A percentile compares a stretch with the other conserved stretches of the same genome.
phyloP scores from a whole-genome alignment of 2,888 invertebrate genomes.

The Caenorhabditis uteleia region DNA sequence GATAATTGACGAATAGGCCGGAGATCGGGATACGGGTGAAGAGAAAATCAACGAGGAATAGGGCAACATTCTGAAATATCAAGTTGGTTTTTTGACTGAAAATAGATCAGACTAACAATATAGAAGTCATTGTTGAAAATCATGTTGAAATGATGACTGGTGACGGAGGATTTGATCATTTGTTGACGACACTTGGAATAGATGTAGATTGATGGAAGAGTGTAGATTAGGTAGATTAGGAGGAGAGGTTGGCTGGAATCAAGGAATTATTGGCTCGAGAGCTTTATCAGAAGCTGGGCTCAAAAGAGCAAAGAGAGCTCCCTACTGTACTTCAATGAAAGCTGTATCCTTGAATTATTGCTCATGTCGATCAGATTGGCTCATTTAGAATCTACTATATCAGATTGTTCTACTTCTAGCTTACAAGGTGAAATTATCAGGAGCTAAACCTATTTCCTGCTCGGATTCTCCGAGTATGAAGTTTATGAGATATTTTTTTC shows the following conservation, averaged over 20 bases:
- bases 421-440: no score
- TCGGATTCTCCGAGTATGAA: no score
- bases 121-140: slow-evolving; percentile 26
- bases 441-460: no score
- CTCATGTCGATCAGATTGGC: no score
- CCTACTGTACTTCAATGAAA: no score
- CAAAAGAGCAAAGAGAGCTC: no score
- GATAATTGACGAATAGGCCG: slow-evolving; percentile 15
- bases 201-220: slow-evolving; percentile 18
- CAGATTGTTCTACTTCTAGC: no score
- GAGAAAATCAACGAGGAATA: slow-evolving; percentile 20
- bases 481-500: no score
- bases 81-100: not conserved
- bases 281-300: not conserved
- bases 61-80: slow-evolving; percentile 15
- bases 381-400: no score
- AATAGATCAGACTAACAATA: slow-evolving; percentile 9
- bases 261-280: not conserved
- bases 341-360: no score
- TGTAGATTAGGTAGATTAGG: slow-evolving; percentile 15
- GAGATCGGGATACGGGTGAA: slow-evolving; percentile 26
- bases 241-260: slow-evolving; percentile 25
- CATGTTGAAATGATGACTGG: slow-evolving; percentile 13
- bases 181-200: slow-evolving; percentile 21
- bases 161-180: not conserved